Conservation (phyloP, 2,113 vertebrate genomes). For the Shinisaurus crocodilurus region DNA sequence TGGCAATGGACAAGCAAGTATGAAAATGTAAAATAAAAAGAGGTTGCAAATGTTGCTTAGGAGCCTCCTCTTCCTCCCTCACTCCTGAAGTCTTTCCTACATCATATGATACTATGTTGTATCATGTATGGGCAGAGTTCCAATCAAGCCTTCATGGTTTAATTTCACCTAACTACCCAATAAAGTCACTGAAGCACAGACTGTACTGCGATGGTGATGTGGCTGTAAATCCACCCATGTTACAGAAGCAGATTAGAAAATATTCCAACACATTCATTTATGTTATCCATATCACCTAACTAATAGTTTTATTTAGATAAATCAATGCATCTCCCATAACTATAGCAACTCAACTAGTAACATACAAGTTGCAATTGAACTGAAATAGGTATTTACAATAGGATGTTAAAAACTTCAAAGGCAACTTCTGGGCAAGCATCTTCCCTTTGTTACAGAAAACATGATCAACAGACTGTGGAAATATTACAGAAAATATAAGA, state of each 20-base stretch:
- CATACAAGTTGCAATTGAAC: not conserved
- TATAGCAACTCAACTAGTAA: not conserved
- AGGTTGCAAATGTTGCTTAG: no score
- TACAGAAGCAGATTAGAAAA: not conserved
- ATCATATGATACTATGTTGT: not conserved
- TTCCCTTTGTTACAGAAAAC: not conserved
- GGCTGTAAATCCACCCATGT: not conserved
- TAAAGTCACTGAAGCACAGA: not conserved
- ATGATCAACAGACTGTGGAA: not conserved
- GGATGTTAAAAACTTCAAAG: not conserved
- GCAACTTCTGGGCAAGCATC: not conserved
- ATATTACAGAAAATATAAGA: not conserved
- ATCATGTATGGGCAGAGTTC: not conserved
- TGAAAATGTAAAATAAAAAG: not conserved
- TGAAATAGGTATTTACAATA: not conserved
- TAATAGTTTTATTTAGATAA: no score
- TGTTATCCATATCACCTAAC: not conserved
- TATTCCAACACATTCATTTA: not conserved
- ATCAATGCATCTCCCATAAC: not conserved
- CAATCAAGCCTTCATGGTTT: not conserved
- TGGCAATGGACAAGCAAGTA: not conserved
- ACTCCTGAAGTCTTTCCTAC: no score
- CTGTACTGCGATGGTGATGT: no score
- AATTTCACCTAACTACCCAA: not conserved
- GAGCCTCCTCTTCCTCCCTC: no score